Evolutionary conservation across 1,140 invertebrate species (phyloP).

Genomic region (Pseudomyrmex flavicornis): DNA sequence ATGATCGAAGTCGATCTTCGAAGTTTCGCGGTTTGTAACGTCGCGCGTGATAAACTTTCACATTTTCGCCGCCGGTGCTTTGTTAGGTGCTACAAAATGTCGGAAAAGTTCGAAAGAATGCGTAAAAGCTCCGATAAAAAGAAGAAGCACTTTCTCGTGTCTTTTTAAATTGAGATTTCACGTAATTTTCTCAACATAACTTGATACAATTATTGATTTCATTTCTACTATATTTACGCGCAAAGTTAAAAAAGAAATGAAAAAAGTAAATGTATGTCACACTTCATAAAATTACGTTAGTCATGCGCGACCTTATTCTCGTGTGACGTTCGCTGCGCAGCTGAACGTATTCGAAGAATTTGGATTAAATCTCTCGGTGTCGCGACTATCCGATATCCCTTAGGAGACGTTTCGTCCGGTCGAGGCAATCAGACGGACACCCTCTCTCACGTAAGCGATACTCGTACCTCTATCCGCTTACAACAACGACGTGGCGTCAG

Average conservation of each 20-base stretch:
- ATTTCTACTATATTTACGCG: too few species aligned
- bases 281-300: too few species aligned
- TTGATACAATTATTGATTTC: neutral
- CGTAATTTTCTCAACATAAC: neutral
- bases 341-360: conserved; percentile 40
- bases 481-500: conserved; percentile 17
- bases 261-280: too few species aligned
- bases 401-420: conserved; percentile 45
- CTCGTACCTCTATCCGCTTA: conserved; percentile 35
- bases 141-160: neutral
- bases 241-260: too few species aligned
- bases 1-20: conserved; percentile 34
- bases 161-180: neutral
- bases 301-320: too few species aligned
- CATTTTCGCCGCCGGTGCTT: neutral
- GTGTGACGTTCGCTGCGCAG: neutral
- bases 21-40: conserved; percentile 44
- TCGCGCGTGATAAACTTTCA: conserved; percentile 12
- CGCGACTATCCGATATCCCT: conserved; percentile 43
- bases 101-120: neutral
- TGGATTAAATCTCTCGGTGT: conserved; percentile 51
- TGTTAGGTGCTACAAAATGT: conserved; percentile 3
- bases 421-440: conserved; percentile 60
- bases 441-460: conserved; percentile 46
- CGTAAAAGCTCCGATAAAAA: conserved; percentile 21